Base-by-base conservation (phyloP, 1,140 invertebrate genomes). In the Onthophagus taurus region DNA sequence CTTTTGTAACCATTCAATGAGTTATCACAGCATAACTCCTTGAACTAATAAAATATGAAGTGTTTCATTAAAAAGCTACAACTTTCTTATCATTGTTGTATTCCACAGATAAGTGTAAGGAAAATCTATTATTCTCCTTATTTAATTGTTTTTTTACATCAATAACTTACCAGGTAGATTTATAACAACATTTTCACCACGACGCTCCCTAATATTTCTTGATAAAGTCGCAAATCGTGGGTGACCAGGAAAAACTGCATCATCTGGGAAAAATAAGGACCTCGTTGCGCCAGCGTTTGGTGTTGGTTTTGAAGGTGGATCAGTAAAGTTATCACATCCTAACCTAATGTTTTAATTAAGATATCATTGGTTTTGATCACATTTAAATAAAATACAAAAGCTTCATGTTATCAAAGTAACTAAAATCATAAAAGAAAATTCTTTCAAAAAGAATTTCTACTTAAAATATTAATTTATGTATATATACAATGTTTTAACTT, bases 211-310 rank as follows among this genome's bases (percentile, higher is more conserved):
- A 45, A 99, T 97, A 66, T 99, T 99, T 50, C 83, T 71, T 1
- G 95, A 91, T 30, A 99, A 72, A 5, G 91, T 98, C 64, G 85
- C 89, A 64, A 97, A 99, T 49, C 96, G 74, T 17, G 95, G 95
- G 80, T 99, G 96, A 19, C 88, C 90, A 14, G 76, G 75, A 68
- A 78, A 96, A 54, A 98, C 96, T 8, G 80, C 92, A 58, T 94
- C 84, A 66, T 98, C 92, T 0, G 97, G 94, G 61, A 94, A 95
- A 70, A 93, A 99, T 5, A 94, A 69, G 2, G 94, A 97, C 44
- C 72, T 74, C 0, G 92, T 88, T 2, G 83, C 80, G 45, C 85
- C 83, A 12, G 71, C 64, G 9, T 77, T 68, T 1, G 91, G 85
- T 20, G 77, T 81, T 1, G 87, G 78, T 48, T 72, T 59, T 39